Evolutionary conservation across 1,140 invertebrate genomes (phyloP).

Genomic region (Euura saliciscinereae): DNA sequence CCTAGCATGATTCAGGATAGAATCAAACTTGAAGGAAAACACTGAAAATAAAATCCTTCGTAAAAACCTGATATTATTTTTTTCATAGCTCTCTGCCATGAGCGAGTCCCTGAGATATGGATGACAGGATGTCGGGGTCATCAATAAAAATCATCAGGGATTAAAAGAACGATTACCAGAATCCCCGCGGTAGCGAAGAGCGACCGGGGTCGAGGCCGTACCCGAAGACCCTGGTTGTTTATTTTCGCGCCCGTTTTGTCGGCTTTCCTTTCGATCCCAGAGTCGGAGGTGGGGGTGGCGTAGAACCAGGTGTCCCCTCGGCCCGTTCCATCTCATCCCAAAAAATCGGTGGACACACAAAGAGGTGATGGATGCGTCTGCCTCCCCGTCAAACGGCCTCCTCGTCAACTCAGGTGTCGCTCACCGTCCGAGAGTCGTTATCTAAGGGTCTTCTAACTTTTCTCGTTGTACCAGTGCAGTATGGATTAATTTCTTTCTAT

Average conservation of each 20-base stretch:
- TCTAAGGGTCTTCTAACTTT: constrained; percentile 18
- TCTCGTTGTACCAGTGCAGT: background rate
- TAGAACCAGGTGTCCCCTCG: constrained; percentile 45
- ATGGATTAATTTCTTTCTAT: background rate
- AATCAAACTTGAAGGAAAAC: too few relatives aligned
- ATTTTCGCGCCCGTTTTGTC: constrained; percentile 1
- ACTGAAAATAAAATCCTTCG: too few relatives aligned
- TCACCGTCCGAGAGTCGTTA: constrained; percentile 36
- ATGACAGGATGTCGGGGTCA: constrained; percentile 15
- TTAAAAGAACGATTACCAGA: constrained; percentile 22
- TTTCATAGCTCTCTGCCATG: too few relatives aligned
- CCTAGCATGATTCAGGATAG: too few relatives aligned
- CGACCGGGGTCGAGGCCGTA: constrained; percentile 27
- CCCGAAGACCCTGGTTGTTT: background rate
- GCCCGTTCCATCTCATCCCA: background rate
- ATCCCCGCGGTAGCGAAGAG: constrained; percentile 13
- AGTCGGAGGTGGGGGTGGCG: constrained; percentile 16
- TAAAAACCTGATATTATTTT: too few relatives aligned
- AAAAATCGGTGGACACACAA: constrained; percentile 33
- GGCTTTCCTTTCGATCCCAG: background rate
- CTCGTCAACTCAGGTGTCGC: constrained; percentile 47
- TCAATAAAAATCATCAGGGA: constrained; percentile 37
- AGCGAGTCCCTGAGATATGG: background rate
- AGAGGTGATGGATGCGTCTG: constrained; percentile 46
- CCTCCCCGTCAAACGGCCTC: constrained; percentile 33